phyloP scores from a whole-genome alignment of 2,797 vertebrate species.

The Acanthis flammea region DNA sequence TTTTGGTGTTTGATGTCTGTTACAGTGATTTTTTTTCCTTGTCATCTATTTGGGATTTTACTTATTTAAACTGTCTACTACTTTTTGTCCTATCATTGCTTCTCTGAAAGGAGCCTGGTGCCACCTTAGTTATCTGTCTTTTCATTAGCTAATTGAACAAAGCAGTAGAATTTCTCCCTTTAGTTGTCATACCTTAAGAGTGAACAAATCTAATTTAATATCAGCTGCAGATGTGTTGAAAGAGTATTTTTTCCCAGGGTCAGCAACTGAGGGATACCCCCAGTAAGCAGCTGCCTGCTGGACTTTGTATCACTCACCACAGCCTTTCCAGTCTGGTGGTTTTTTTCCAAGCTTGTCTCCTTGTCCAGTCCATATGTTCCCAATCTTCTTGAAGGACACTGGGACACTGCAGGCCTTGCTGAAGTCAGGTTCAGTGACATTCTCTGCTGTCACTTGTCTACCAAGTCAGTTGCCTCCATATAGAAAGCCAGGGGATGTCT shows the following conservation, averaged over 20 bases:
- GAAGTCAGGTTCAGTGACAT: background rate
- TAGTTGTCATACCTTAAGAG: background rate
- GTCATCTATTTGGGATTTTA: background rate
- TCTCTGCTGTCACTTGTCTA: background rate
- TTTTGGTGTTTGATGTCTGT: background rate
- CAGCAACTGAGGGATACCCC: background rate
- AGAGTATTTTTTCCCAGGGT: background rate
- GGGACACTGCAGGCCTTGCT: background rate
- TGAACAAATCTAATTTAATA: background rate
- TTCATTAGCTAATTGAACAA: background rate
- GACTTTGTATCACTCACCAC: background rate
- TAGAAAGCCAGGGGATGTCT: background rate
- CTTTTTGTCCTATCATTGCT: background rate
- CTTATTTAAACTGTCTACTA: background rate
- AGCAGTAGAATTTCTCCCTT: background rate
- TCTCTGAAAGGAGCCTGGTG: background rate
- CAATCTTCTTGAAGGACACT: background rate
- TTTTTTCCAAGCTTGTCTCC: background rate
- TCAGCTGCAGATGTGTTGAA: background rate
- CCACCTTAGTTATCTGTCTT: background rate
- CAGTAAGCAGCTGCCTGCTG: background rate
- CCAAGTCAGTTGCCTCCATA: background rate
- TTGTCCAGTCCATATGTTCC: background rate
- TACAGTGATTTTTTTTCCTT: accelerated
- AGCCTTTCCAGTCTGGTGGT: background rate